These are phyloP conservation scores for Sinonovacula constricta DNA, from an alignment of 1,140 invertebrate genomes.

Conservation along the genomic window DNA sequence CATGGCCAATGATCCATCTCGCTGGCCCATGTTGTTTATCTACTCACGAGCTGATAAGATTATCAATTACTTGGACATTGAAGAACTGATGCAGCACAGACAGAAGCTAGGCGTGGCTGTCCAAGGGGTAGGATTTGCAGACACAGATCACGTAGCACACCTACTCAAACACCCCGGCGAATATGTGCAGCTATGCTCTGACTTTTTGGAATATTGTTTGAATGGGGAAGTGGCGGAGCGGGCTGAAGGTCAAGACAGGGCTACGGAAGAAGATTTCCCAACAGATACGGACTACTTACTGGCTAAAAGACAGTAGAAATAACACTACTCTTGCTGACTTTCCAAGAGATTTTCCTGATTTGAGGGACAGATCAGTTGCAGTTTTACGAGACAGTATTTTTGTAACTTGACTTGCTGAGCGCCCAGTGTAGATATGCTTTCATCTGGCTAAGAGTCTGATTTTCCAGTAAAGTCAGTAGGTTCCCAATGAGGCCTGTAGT, in stretches of 20 bases:
- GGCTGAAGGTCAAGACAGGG: not conserved
- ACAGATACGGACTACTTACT: constrained; percentile 24
- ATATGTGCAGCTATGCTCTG: constrained; percentile 77
- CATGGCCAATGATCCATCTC: constrained; percentile 78
- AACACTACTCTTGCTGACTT: too few species aligned
- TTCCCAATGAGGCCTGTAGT: too few species aligned
- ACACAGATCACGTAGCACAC: constrained; percentile 86
- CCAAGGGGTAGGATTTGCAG: constrained; percentile 83
- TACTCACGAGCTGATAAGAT: constrained; percentile 85
- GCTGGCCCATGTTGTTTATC: constrained; percentile 86
- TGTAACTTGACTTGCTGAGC: too few species aligned
- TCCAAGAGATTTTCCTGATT: too few species aligned
- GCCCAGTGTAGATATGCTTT: too few species aligned
- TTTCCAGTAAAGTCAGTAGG: too few species aligned
- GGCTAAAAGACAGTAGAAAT: constrained; percentile 34
- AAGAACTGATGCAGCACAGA: constrained; percentile 78
- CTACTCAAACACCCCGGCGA: constrained; percentile 81
- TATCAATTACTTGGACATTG: constrained; percentile 80
- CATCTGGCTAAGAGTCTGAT: too few species aligned
- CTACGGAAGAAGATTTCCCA: constrained; percentile 3
- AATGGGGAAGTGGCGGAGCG: not conserved
- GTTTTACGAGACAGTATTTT: too few species aligned
- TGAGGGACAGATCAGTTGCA: too few species aligned
- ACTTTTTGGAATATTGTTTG: constrained; percentile 55
- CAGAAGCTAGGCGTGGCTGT: constrained; percentile 82